Evolutionary conservation across 2,888 invertebrate species (phyloP).

Genomic region (Sturmia bella): DNA sequence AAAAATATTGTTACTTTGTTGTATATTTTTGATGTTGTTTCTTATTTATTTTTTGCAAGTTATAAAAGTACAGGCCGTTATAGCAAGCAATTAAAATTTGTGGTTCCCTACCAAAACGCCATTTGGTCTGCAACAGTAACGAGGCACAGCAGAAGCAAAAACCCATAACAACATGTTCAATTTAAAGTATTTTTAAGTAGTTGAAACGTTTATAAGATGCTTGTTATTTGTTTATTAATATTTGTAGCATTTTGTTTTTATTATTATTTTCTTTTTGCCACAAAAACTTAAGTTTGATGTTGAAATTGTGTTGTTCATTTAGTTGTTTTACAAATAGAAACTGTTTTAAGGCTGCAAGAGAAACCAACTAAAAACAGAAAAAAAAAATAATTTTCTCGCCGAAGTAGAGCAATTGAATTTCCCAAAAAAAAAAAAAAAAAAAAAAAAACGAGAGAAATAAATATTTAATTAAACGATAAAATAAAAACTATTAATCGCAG

Average conservation of each 20-base stretch:
- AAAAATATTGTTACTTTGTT: constrained; percentile 66
- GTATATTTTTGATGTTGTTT: constrained; percentile 12
- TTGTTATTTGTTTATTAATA: constrained; percentile 48
- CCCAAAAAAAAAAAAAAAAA: too few species aligned
- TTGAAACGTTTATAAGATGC: constrained; percentile 43
- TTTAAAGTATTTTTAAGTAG: constrained; percentile 32
- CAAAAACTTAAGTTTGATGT: constrained; percentile 14
- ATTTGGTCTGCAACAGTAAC: constrained; percentile 38
- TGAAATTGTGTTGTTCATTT: not conserved
- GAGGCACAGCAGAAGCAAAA: constrained; percentile 1
- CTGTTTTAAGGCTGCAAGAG: too few species aligned
- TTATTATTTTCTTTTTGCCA: constrained; percentile 13
- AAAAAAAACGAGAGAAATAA: too few species aligned
- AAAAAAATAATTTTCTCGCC: too few species aligned
- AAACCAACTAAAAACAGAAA: too few species aligned
- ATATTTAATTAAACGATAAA: too few species aligned
- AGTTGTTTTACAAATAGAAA: constrained; percentile 13
- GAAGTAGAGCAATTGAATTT: too few species aligned
- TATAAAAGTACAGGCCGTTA: constrained; percentile 41
- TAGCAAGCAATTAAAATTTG: constrained; percentile 66
- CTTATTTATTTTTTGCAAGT: constrained; percentile 3
- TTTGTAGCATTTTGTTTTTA: constrained; percentile 10
- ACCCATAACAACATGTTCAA: constrained; percentile 32
- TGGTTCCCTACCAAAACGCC: constrained; percentile 41
- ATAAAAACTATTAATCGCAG: too few species aligned